Conservation (phyloP, 1,140 invertebrate species). For the Sitodiplosis mosellana region DNA sequence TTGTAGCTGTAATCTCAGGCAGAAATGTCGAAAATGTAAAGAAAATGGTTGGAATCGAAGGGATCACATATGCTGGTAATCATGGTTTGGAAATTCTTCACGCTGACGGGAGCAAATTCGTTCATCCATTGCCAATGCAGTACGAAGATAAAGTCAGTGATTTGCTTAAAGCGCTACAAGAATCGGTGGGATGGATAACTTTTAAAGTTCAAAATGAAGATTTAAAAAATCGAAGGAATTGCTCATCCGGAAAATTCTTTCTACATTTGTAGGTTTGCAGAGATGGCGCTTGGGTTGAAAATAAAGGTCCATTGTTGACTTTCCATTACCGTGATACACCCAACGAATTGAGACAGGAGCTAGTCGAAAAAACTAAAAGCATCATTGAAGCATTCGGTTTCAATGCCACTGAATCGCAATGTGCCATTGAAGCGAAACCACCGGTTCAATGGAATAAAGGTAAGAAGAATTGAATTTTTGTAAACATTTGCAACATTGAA, state of each 20-base stretch:
- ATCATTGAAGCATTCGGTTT: slow-evolving; percentile 61
- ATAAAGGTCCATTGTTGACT: slow-evolving; percentile 71
- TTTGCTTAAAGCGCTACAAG: slow-evolving; percentile 60
- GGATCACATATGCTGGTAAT: slow-evolving; percentile 79
- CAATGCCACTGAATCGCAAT: slow-evolving; percentile 55
- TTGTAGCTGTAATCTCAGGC: slow-evolving; percentile 75
- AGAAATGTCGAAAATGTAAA: slow-evolving; percentile 75
- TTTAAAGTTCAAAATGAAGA: background rate
- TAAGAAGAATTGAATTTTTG: slow-evolving; percentile 2
- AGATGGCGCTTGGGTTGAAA: slow-evolving; percentile 82
- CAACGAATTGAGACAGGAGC: slow-evolving; percentile 34
- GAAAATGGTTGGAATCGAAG: slow-evolving; percentile 75
- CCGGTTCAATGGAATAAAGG: slow-evolving; percentile 82
- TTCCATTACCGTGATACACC: slow-evolving; percentile 79
- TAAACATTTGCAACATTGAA: background rate
- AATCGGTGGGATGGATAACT: slow-evolving; percentile 35
- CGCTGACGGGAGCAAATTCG: slow-evolving; percentile 76
- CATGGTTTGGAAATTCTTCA: slow-evolving; percentile 78
- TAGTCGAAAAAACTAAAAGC: slow-evolving; percentile 46
- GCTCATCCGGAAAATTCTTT: slow-evolving; percentile 3
- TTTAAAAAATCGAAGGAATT: too few species aligned
- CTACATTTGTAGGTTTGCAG: slow-evolving; percentile 40
- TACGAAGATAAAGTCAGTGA: slow-evolving; percentile 62
- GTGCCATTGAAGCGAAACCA: slow-evolving; percentile 70
- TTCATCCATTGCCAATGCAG: slow-evolving; percentile 75